A percentile compares a stretch with the other conserved stretches of the same genome.
Conservation (phyloP, 2,888 invertebrate species). For the Microplitis manilae region DNA sequence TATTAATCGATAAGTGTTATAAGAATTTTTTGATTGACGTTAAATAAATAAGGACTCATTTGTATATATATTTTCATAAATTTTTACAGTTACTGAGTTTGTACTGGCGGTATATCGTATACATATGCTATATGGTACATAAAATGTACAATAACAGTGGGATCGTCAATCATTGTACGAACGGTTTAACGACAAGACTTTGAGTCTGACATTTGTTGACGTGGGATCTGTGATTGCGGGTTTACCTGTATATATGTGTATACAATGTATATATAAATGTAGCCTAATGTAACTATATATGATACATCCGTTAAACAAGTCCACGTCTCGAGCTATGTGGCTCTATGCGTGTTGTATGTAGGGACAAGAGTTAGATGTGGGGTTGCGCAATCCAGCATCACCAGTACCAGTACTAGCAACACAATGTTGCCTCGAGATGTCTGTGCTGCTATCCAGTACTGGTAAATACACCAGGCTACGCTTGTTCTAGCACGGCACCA, state of each 20-base stretch:
- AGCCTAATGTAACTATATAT: constrained; percentile 9
- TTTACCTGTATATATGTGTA: neutral
- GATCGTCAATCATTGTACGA: neutral
- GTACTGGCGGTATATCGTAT: neutral
- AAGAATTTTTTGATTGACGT: constrained; percentile 18
- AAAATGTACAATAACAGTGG: neutral
- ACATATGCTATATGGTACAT: neutral
- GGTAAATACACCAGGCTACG: neutral
- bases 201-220: constrained; percentile 21
- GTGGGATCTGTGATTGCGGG: constrained; percentile 12
- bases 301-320: constrained; percentile 26
- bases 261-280: neutral
- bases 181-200: constrained; percentile 1
- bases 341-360: constrained; percentile 25
- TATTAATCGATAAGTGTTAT: constrained; percentile 12
- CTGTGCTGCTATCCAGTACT: constrained; percentile 52
- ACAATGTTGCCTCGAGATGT: constrained; percentile 63
- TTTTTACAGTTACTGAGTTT: neutral
- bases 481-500: neutral
- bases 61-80: constrained; percentile 9
- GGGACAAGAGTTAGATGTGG: constrained; percentile 19
- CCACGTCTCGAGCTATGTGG: neutral
- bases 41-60: constrained; percentile 24
- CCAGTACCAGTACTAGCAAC: constrained; percentile 29
- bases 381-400: constrained; percentile 56